Conservation (phyloP, 2,888 invertebrate species). For the Serrognathus titanus region DNA sequence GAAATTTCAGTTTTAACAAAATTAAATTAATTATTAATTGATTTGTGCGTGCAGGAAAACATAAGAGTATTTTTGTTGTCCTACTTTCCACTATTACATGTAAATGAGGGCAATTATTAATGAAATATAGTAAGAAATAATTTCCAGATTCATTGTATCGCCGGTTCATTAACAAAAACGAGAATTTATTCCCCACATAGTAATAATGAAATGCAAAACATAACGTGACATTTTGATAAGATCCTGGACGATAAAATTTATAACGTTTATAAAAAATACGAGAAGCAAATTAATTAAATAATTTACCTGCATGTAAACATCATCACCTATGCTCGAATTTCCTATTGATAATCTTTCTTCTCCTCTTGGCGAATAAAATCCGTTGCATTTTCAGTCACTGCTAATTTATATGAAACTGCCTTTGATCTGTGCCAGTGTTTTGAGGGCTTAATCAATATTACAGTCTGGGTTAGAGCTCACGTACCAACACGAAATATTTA, state of each 20-base stretch:
- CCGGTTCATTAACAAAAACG: no score
- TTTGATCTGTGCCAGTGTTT: conserved; percentile 29
- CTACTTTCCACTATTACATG: no score
- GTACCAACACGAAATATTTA: conserved; percentile 20
- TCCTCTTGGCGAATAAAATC: conserved; percentile 35
- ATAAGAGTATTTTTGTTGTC: no score
- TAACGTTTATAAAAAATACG: neutral
- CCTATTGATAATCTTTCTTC: conserved; percentile 39
- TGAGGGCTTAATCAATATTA: conserved; percentile 42
- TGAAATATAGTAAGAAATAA: no score
- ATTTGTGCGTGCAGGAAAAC: no score
- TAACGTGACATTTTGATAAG: no score
- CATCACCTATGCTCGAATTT: conserved; percentile 46
- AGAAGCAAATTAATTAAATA: neutral
- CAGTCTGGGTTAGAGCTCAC: conserved; percentile 32
- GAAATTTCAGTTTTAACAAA: no score
- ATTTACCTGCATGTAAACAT: conserved; percentile 41
- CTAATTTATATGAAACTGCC: conserved; percentile 30
- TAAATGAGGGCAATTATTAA: no score
- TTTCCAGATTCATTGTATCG: no score
- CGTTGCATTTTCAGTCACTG: conserved; percentile 40
- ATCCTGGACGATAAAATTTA: neutral
- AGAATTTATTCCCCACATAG: no score
- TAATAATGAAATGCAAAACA: no score
- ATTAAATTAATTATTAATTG: no score